Evolutionary conservation across 2,888 invertebrate genomes (phyloP).

Genomic region (Sicus ferrugineus): DNA sequence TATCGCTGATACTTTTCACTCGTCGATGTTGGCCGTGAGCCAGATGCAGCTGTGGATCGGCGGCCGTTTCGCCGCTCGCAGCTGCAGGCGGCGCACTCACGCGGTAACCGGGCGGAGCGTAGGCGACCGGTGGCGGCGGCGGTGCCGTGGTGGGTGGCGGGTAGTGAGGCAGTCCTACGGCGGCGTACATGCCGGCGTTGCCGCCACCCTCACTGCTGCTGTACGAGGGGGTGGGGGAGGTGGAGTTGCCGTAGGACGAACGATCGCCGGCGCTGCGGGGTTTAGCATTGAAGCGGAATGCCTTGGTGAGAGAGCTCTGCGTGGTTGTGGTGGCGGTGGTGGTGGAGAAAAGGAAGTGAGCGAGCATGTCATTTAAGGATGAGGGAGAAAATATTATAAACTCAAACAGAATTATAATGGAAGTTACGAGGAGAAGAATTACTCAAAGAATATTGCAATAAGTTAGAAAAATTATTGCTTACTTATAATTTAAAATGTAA

Average conservation of each 20-base stretch:
- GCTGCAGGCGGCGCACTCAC: constrained; percentile 62
- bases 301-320: constrained; percentile 64
- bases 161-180: constrained; percentile 58
- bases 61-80: constrained; percentile 42
- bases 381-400: background rate
- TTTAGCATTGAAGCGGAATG: constrained; percentile 64
- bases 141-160: constrained; percentile 61
- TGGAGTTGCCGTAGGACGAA: constrained; percentile 63
- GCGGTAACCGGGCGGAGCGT: constrained; percentile 58
- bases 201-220: constrained; percentile 63
- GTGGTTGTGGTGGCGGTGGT: background rate
- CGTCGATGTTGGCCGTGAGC: constrained; percentile 50
- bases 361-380: background rate
- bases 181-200: constrained; percentile 64
- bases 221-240: constrained; percentile 65
- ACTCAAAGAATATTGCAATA: too few relatives aligned
- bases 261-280: constrained; percentile 58
- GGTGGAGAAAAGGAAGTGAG: background rate
- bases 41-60: constrained; percentile 54
- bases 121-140: constrained; percentile 56
- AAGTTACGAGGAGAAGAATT: too few relatives aligned
- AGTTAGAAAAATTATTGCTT: too few relatives aligned
- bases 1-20: constrained; percentile 35
- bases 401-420: too few relatives aligned
- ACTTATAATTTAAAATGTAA: too few relatives aligned